Evolutionary conservation across 1,140 invertebrate genomes (phyloP), one percentile per base, ranked within the genome.

Genomic region (Hylaeus anthracinus): DNA sequence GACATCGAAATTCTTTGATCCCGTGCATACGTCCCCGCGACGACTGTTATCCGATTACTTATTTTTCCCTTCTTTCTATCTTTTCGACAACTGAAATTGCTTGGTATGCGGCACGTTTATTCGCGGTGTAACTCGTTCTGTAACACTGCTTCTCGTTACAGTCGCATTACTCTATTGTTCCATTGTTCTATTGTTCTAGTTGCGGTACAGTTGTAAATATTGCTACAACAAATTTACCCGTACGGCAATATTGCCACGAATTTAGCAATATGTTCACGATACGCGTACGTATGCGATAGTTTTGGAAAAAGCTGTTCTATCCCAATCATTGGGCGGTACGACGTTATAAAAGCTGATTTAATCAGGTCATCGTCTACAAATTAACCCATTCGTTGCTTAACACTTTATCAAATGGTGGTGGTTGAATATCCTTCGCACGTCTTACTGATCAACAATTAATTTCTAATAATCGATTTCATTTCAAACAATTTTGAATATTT

Each of bases 151-250:
- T 12, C 76, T 72, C 58, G 76, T 63, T 78, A 72, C 45, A 61
- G n/a, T 58, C 60, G 37, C 71, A 58, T 73, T 74, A 67, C 65
- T 61, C 72, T 67, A 80, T 75, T 75, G 78, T 80, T 80, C 72
- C 72, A 74, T 80, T 80, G 78, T 75, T 80, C 77, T 56, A 79
- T 65, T 79, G 70, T 75, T 15, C 55, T 80, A 73, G 55, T 80
- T 74, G 43, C 37, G 39, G 41, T 1, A 1, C 26, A 12, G 77
- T 79, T 72, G 45, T 73, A 72, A 72, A 79, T 79, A 72, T 63
- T 43, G 12, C 12, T 8, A 12, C 63, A 78, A 79, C 70, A 79
- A 79, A 65, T 72, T 79, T 65, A 60, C 65, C 73, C 51, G 70
- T 55, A 15, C 58, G 5, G 14, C 26, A 73, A 64, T 73, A 79